Evolutionary conservation across 2,797 vertebrate species (phyloP), one percentile per base, ranked within the genome.

Genomic region (Monodelphis domestica): DNA sequence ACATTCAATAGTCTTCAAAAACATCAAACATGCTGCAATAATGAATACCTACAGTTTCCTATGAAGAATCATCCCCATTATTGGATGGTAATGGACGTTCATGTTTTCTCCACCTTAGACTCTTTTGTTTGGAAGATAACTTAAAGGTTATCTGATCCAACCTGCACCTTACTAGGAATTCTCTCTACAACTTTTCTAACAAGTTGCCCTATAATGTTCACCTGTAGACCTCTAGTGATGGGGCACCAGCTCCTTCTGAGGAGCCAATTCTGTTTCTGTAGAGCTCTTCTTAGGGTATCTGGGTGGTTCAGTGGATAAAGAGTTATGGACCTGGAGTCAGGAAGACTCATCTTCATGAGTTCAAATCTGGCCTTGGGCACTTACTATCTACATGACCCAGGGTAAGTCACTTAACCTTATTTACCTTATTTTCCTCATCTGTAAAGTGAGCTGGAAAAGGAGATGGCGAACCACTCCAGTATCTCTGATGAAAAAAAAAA

Each of bases 21-120:
- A 53, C 30, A 9, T 4, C 0, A 0, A 63, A 29, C 29, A 52
- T n/a, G n/a, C 12, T 4, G 29, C 24, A 2, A 0, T 28, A 55
- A 38, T 90, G 90, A 45, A 0, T 11, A 6, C 28, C 53, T 1
- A 0, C 0, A 10, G 53, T 30, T 29, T 21, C 10, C 14, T 26
- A 12, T 70, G n/a, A 78, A 21, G 63, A 78, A 0, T n/a, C 50
- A 14, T 57, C 4, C 1, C 9, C 45, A 9, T 21, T 57, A 52
- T 17, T 0, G 3, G 33, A 45, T 1, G 53, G 87, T 54, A 88
- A 91, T 70, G 88, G 1, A 55, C 24, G 4, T 57, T 91, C 56
- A 89, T 33, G 9, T 50, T 57, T 89, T 21, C n/a, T 30, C 70
- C 89, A 38, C 78, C n/a, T 24, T 9, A 24, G 17, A 29, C 17